phyloP scores from a whole-genome alignment of 2,888 invertebrate genomes.

The Andrena camellia region DNA sequence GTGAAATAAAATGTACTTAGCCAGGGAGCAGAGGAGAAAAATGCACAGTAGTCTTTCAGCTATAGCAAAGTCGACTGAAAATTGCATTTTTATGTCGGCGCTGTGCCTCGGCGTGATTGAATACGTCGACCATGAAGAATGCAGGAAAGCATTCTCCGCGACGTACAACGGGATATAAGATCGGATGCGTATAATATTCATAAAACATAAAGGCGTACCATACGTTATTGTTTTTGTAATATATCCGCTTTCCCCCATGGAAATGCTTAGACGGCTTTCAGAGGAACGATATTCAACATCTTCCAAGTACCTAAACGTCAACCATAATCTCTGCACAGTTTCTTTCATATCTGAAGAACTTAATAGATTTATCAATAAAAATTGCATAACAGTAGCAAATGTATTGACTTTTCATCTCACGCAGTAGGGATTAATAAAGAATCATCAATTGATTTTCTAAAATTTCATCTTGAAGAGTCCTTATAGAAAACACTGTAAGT shows the following conservation, averaged over 20 bases:
- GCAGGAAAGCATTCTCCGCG: constrained; percentile 37
- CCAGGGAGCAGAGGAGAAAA: background rate
- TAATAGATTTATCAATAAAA: background rate
- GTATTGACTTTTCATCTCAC: too few relatives aligned
- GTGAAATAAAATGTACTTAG: constrained; percentile 1
- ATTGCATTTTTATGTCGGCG: constrained; percentile 15
- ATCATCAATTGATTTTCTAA: too few relatives aligned
- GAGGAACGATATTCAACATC: background rate
- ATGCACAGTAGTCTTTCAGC: background rate
- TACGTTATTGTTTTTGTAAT: constrained; percentile 43
- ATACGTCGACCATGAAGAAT: constrained; percentile 52
- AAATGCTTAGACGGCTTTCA: background rate
- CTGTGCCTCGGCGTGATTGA: constrained; percentile 30
- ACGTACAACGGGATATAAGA: constrained; percentile 35
- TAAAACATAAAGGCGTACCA: constrained; percentile 26
- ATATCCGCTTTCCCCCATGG: background rate
- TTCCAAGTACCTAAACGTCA: background rate
- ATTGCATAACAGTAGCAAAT: too few relatives aligned
- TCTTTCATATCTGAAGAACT: background rate
- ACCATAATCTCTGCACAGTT: background rate
- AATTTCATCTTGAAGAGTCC: too few relatives aligned
- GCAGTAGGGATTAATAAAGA: too few relatives aligned
- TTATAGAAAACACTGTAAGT: too few relatives aligned
- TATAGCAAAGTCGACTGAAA: background rate
- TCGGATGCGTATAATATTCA: constrained; percentile 31